Base-by-base conservation (phyloP, 2,888 invertebrate species). In the Athalia circularis region DNA sequence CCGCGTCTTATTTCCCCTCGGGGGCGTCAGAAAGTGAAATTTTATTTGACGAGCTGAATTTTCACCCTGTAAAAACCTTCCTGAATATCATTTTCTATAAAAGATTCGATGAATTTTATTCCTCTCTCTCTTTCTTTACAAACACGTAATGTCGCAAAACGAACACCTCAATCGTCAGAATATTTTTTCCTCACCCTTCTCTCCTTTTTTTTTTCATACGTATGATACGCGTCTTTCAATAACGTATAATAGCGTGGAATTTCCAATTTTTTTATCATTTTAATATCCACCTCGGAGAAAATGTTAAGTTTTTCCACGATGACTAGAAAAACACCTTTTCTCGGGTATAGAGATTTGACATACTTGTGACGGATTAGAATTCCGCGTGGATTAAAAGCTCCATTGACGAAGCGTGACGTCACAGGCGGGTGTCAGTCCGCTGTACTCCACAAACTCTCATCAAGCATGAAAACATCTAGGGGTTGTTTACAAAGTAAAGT, bases 401-500 rank as follows among this genome's bases (percentile, higher is more conserved):
- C 72, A 72, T 72, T 72, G 72, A 72, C 57, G 72, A 59, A 59
- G 13, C 72, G 4, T 59, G 72, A 72, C 72, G 72, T 59, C 72
- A 57, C 59, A 59, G 59, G 59, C 29, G 29, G 72, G 59, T 72
- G 72, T 72, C 57, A 72, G 15, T 54, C 57, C 64, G 59, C 47
- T 52, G 47, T 72, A 59, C 52, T 59, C 59, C 47, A 72, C 72
- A 59, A 72, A 72, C 72, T 72, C 72, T 72, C 72, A 72, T 72
- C 72, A 72, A 72, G 72, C 72, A 72, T 72, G 72, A 72, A 72
- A 72, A 72, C 72, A 72, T 72, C 72, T 45, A 57, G 57, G 72
- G 59, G 72, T 59, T 72, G 72, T 72, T 72, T 72, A 72, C 72
- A 72, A 72, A 72, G 72, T 72, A 72, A 72, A 72, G 72, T 59